Evolutionary conservation across 2,888 invertebrate genomes (phyloP).

Genomic region (Scaptomyza cyrtandrae): DNA sequence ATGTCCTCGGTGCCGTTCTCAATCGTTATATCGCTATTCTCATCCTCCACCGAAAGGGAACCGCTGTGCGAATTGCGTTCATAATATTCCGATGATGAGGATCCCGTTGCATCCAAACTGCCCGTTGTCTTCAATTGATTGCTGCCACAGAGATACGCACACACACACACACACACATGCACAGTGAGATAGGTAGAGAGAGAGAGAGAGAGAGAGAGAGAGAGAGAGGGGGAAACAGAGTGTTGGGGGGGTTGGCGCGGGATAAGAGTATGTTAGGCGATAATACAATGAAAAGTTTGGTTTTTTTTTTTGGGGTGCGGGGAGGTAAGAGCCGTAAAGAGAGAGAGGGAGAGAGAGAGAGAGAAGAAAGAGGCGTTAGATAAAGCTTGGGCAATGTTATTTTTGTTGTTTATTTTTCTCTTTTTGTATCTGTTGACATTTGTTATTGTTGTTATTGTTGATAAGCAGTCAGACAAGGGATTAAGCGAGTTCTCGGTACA

Average conservation of each 20-base stretch:
- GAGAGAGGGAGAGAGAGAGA: constrained; percentile 26
- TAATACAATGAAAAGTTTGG: constrained; percentile 4
- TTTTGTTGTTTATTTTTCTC: constrained; percentile 17
- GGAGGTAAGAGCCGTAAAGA: neutral
- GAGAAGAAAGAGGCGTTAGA: constrained; percentile 59
- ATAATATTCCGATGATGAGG: constrained; percentile 73
- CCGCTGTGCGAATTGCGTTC: constrained; percentile 78
- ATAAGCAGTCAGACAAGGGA: constrained; percentile 59
- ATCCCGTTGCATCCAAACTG: constrained; percentile 73
- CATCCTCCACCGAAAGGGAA: constrained; percentile 84
- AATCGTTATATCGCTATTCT: constrained; percentile 83
- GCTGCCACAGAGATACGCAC: constrained; percentile 16
- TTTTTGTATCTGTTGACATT: constrained; percentile 8
- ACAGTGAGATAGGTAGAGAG: constrained; percentile 5
- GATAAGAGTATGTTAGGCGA: constrained; percentile 13
- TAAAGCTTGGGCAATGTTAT: constrained; percentile 63
- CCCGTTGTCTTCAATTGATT: constrained; percentile 74
- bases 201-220: constrained; percentile 4
- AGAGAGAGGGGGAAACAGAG: constrained; percentile 9
- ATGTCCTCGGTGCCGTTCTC: constrained; percentile 82
- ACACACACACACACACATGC: constrained; percentile 9
- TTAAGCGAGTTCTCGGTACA: constrained; percentile 52
- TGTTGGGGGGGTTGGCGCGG: neutral
- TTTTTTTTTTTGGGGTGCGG: neutral
- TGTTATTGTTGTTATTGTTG: constrained; percentile 38